Evolutionary conservation across 2,888 invertebrate genomes (phyloP), one percentile per base, ranked within the genome.

Genomic region (Priocnemis perturbator): DNA sequence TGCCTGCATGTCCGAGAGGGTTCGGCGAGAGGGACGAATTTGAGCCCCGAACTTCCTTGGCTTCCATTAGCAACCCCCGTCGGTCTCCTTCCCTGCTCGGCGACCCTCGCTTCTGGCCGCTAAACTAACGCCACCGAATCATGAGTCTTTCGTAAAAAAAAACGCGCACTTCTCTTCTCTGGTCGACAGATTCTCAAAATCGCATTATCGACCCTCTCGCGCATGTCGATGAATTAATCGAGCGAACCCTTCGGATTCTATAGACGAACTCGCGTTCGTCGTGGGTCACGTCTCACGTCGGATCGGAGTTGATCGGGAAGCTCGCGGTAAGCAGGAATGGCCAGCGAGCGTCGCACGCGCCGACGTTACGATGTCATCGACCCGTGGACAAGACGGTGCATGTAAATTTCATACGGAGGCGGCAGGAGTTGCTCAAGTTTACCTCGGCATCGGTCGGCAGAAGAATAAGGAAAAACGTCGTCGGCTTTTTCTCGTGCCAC

Each of bases 31-130:
- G 56, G 71, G 69, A 81, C 73, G 79, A 79, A 82, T 83, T 83
- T 77, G 77, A 81, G 77, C 76, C 37, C 64, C 44, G 64, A 84
- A 84, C 78, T 84, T 84, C 79, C 75, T 71, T 77, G 82, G 83
- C 78, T 84, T 83, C 84, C 84, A 83, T 84, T 84, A 84, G 76
- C 79, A 72, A 69, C 58, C 69, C 52, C 71, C 58, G 64, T 67
- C 67, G 65, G 60, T 26, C 64, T 55, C 62, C n/a, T n/a, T n/a
- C n/a, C 61, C 62, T 67, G 64, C 68, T n/a, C 55, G 4, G 37
- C 4, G 37, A 37, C 11, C 37, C 37, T 37, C 11, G 7, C 26
- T 26, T 26, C 37, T 37, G 7, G 37, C 11, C 37, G 11, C 37
- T 11, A 3, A 37, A 37, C 37, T 26, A 26, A 26, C 37, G 11